Evolutionary conservation across 2,797 vertebrate species (phyloP).

Genomic region (Rhodeus uyekii): DNA sequence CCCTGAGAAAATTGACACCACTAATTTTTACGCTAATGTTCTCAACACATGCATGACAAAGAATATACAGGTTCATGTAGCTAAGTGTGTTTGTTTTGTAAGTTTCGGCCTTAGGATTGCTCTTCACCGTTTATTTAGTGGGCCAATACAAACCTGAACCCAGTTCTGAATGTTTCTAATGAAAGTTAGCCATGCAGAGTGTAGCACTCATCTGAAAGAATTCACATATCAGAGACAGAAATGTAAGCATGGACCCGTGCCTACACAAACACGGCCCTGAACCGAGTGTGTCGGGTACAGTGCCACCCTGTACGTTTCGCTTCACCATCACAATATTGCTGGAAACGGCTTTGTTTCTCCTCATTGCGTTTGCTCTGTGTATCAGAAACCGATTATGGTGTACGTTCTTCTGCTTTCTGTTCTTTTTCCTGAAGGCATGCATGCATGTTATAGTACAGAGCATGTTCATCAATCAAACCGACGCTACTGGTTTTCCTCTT

Average conservation of each 20-base stretch:
- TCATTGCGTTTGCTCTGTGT: constrained; percentile 46
- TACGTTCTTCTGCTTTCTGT: constrained; percentile 22
- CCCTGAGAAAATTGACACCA: not conserved
- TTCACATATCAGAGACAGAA: constrained; percentile 17
- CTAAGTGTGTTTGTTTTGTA: not conserved
- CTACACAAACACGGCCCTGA: not conserved
- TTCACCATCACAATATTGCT: constrained; percentile 26
- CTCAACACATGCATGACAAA: not conserved
- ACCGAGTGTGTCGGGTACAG: not conserved
- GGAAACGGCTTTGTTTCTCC: constrained; percentile 39
- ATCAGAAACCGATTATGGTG: constrained; percentile 54
- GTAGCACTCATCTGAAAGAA: constrained; percentile 9
- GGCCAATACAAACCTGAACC: not conserved
- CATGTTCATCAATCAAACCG: constrained; percentile 47
- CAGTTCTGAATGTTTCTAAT: not conserved
- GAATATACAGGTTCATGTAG: not conserved
- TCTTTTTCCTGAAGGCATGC: constrained; percentile 18
- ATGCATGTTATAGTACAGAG: constrained; percentile 37
- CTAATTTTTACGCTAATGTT: not conserved
- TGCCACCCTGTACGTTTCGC: not conserved
- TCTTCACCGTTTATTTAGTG: not conserved
- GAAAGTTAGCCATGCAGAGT: not conserved
- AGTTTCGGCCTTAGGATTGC: not conserved
- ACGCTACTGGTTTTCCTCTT: constrained; percentile 17
- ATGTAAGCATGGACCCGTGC: constrained; percentile 27